Conservation (phyloP, 1,140 invertebrate species). For the Euura saliciscinereae region DNA sequence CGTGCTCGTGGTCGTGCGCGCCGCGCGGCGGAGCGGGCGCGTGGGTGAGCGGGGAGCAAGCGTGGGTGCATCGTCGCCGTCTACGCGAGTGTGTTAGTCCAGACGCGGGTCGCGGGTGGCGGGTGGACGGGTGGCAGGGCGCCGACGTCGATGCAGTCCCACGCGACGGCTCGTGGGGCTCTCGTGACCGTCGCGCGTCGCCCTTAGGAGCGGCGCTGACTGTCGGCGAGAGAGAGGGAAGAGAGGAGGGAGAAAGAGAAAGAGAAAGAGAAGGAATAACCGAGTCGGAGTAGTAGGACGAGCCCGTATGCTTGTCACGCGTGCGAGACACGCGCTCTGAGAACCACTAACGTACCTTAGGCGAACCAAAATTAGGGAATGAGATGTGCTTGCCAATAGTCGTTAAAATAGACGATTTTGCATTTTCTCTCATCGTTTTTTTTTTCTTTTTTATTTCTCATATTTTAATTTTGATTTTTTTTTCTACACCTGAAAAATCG, state of each 20-base stretch:
- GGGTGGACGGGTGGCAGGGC: constrained; percentile 15
- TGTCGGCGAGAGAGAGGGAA: constrained; percentile 21
- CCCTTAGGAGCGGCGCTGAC: constrained; percentile 23
- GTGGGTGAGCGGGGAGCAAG: constrained; percentile 25
- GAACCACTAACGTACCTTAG: no score
- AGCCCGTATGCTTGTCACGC: no score
- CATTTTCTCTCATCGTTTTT: no score
- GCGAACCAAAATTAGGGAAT: no score
- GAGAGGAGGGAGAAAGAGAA: constrained; percentile 13
- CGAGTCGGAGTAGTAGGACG: no score
- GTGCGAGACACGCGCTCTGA: no score
- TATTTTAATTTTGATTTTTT: no score
- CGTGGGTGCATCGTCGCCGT: constrained; percentile 1
- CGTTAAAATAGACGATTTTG: no score
- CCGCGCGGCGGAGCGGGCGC: constrained; percentile 29
- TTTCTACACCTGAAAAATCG: no score
- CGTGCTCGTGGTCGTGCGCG: constrained; percentile 27
- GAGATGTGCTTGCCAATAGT: no score
- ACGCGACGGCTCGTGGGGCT: constrained; percentile 50
- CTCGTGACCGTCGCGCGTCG: constrained; percentile 10
- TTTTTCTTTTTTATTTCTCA: no score
- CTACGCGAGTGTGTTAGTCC: not conserved
- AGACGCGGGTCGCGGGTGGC: constrained; percentile 13
- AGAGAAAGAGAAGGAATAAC: no score
- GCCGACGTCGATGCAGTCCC: constrained; percentile 40